A percentile compares a stretch with the other conserved stretches of the same genome.
These are phyloP conservation scores for Patella pellucida DNA, from an alignment of 2,888 invertebrate species.

Conservation along the genomic window DNA sequence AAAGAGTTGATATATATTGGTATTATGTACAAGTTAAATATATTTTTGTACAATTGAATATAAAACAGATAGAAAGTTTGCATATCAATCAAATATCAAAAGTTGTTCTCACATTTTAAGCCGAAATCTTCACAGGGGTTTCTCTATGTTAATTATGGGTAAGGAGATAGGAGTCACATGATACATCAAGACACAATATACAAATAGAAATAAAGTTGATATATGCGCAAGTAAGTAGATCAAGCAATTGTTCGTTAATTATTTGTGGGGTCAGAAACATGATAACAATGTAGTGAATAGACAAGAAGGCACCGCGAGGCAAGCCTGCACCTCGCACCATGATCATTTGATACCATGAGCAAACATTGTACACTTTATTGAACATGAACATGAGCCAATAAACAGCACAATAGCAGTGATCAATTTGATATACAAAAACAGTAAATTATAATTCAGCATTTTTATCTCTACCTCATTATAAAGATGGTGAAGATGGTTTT, in stretches of 20 bases:
- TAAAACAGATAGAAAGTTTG: background rate
- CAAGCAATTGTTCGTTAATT: conserved; percentile 23
- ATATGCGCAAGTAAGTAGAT: conserved; percentile 2
- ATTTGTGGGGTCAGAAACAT: conserved; percentile 23
- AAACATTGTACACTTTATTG: background rate
- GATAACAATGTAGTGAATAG: conserved; percentile 15
- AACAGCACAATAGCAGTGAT: background rate
- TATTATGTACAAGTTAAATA: no score
- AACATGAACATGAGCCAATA: conserved; percentile 4
- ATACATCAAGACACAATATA: background rate
- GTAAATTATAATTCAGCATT: no score
- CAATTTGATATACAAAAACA: no score
- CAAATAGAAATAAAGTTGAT: conserved; percentile 10
- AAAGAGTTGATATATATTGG: no score
- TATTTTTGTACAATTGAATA: no score
- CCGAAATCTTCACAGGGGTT: conserved; percentile 4
- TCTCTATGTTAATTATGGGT: background rate
- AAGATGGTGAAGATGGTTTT: no score
- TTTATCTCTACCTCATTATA: no score
- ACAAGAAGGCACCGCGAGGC: conserved; percentile 29
- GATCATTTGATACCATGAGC: background rate
- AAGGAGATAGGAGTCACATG: background rate
- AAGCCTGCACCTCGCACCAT: background rate
- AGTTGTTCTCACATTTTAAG: conserved; percentile 5
- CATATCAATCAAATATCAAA: conserved; percentile 8